Evolutionary conservation across 2,888 invertebrate genomes (phyloP), one percentile per base, ranked within the genome.

Genomic region (Scaptomyza reducta): DNA sequence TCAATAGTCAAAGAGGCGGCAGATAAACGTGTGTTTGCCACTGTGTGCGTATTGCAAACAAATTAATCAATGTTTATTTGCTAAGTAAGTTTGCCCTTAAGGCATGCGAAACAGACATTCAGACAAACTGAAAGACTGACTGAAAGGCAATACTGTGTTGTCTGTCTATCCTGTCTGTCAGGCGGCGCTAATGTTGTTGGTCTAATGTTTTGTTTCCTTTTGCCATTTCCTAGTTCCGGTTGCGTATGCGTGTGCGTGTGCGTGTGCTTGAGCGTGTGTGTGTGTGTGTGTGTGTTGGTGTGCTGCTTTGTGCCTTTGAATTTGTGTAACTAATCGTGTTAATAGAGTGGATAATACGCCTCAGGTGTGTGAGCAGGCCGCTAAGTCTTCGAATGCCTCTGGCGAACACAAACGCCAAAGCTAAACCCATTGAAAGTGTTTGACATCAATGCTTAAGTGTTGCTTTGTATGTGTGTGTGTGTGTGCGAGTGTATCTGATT

Each of bases 1-100:
- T 87, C 85, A 84, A 86, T 77, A 80, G 76, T 40, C 73, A 74
- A 72, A 77, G 76, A 74, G 66, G 51, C 67, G 61, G 51, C 70
- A 56, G 61, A 51, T 60, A 63, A 70, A 61, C 63, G 70, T 56
- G 59, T 38, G 64, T 38, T 53, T 41, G 60, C 61, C 66, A 72
- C 73, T 82, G 60, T 63, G 68, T 73, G 74, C 80, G 72, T 73
- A 85, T 87, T 89, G 88, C 89, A 88, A 89, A 89, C 88, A 89
- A 89, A 90, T 90, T 90, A 89, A 89, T 90, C 89, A 89, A 87
- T 89, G 89, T 89, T 89, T 89, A 88, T 90, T 89, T 89, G 81
- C 85, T 87, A 89, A 89, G 83, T 87, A 89, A 82, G 88, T 89
- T 84, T 74, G 79, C 81, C 85, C 78, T 77, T 51, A 76, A 76